Evolutionary conservation across 2,888 invertebrate species (phyloP), one percentile per base, ranked within the genome.

Genomic region (Drosophila pegasa): DNA sequence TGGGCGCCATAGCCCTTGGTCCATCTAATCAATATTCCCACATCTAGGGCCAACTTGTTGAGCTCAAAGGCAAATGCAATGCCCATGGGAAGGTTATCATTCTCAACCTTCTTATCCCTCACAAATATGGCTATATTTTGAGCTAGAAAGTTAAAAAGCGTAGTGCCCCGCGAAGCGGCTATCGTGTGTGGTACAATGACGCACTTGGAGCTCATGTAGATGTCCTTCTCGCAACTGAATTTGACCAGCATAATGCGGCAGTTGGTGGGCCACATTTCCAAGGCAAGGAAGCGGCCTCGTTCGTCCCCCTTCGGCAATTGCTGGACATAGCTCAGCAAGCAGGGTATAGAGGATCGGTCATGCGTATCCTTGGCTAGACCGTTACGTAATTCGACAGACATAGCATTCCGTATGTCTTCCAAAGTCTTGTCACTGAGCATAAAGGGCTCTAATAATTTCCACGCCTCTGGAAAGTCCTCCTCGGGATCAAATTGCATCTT

Each of bases 211-310:
- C 97, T 95, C 97, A 98, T 98, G 87, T 97, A 96, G 87, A 97
- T 97, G 82, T 95, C 95, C 62, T 94, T 95, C 60, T 95, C 95
- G 56, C 96, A 95, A 50, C 89, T 87, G 88, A 98, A 93, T 77
- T 96, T 95, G 89, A 99, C 97, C 64, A 98, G 94, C 75, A 99
- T 93, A 3, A 99, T 98, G 75, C 99, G 95, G 93, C 99, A 99
- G 92, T 99, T 99, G n/a, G 98, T 99, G 27, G 99, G 99, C 64
- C 99, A 99, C 91, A 99, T 94, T 93, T 99, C 99, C 85, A 99
- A 93, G 0, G 99, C 99, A 90, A 99, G 93, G 92, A 97, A 98
- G 93, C 97, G 96, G 54, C 99, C 98, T 52, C 94, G 94, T 93
- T 98, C 98, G 95, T 95, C 95, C 82, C 98, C 98, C 93, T 97